Evolutionary conservation across 2,797 vertebrate genomes (phyloP), one percentile per base, ranked within the genome.

Genomic region (Amazona ochrocephala): DNA sequence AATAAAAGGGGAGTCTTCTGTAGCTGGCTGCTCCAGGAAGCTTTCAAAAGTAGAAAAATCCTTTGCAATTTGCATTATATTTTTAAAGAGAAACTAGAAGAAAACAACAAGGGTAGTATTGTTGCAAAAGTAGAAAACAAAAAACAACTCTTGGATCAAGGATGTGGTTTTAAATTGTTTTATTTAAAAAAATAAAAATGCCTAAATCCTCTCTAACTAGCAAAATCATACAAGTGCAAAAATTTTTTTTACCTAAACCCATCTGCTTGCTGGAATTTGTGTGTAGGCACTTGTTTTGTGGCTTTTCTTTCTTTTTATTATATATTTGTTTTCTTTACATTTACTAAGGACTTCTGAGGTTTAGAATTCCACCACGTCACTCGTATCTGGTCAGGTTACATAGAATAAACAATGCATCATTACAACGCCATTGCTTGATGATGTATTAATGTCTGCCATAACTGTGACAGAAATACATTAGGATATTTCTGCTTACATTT

Each of bases 401-500:
- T 64, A 75, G 34, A 87, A 45, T 68, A 95, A 94, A 60, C 61
- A 96, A 89, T 94, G 37, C 32, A 88, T 95, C 91, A 87, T 90
- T 90, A 79, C 78, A 94, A 72, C 42, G 95, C 42, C 71, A 10
- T 94, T 97, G 84, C 71, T 93, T 60, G 24, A 68, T 95, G 79
- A 96, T 86, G n/a, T 73, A 96, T 94, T 94, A 96, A 74, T 61
- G 73, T 73, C 68, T 95, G 53, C 47, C 18, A 61, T 75, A 85
- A 73, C 77, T 77, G n/a, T 91, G 96, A 90, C 84, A 96, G 90
- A 96, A 96, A 95, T 93, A 87, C 68, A 91, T 93, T 95, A 90
- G 82, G 34, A 65, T 61, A 86, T 87, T 96, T 94, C 77, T 39
- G 60, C 14, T 89, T 91, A 83, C 73, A 82, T 87, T 87, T 94